A percentile compares a stretch with the other conserved stretches of the same genome.
phyloP scores from a whole-genome alignment of 2,797 vertebrate genomes.

The Epinephelus coioides region DNA sequence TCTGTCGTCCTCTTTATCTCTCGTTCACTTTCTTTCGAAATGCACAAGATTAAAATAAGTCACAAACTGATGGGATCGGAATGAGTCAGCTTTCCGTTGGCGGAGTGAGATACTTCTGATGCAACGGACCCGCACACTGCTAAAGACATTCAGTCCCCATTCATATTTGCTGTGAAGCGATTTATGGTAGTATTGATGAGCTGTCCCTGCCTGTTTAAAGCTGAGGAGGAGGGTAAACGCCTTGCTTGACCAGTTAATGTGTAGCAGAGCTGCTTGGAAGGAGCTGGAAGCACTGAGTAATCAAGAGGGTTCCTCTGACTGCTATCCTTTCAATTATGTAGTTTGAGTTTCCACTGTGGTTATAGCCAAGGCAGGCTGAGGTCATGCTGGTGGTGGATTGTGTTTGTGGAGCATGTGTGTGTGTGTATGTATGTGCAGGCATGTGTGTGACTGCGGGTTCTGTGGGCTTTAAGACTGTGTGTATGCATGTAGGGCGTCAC shows the following conservation, averaged over 20 bases:
- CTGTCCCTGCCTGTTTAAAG: slow-evolving; percentile 61
- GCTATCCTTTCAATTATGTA: slow-evolving; percentile 84
- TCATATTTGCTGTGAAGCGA: slow-evolving; percentile 72
- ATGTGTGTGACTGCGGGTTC: slow-evolving; percentile 26
- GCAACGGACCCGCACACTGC: slow-evolving; percentile 59
- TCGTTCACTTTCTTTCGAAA: slow-evolving; percentile 54
- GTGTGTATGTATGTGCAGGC: slow-evolving; percentile 13
- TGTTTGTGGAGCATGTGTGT: slow-evolving; percentile 58
- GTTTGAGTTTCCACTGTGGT: slow-evolving; percentile 81
- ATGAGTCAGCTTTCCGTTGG: slow-evolving; percentile 80
- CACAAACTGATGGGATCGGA: slow-evolving; percentile 63
- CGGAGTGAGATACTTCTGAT: slow-evolving; percentile 62
- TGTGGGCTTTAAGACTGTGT: slow-evolving; percentile 4
- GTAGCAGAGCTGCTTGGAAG: slow-evolving; percentile 71
- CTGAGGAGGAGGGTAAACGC: slow-evolving; percentile 53
- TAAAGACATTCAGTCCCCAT: slow-evolving; percentile 73
- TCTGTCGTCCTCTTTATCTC: slow-evolving; percentile 28
- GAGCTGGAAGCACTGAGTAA: slow-evolving; percentile 82
- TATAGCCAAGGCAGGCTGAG: slow-evolving; percentile 70
- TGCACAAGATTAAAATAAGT: slow-evolving; percentile 72
- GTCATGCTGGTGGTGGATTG: slow-evolving; percentile 73
- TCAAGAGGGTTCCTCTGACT: slow-evolving; percentile 78
- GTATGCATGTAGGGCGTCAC: slow-evolving; percentile 18
- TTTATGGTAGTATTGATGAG: slow-evolving; percentile 78
- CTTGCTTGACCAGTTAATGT: slow-evolving; percentile 73